Evolutionary conservation across 1,140 invertebrate species (phyloP), one percentile per base, ranked within the genome.

Genomic region (Papilio machaon): DNA sequence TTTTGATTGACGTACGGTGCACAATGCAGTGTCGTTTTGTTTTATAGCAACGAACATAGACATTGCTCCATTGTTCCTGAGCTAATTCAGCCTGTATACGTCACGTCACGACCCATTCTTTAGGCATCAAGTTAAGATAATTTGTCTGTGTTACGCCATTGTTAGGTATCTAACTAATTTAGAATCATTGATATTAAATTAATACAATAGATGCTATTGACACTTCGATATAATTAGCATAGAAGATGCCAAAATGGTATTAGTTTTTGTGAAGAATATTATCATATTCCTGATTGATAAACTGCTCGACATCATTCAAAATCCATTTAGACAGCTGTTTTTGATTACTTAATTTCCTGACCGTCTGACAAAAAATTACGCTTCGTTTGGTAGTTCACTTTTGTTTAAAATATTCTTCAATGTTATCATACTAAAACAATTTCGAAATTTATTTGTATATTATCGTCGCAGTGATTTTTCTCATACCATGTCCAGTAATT

Each of bases 11-110:
- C 77, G 60, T 73, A 47, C 58, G 46, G 60, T 46, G 58, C 80
- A 82, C 81, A 82, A 84, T 82, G 80, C 15, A 64, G 43, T 49
- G 76, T 82, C 83, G 82, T 80, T 83, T 64, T 82, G 35, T 81
- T 81, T 84, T 84, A 84, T 84, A 73, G 82, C 75, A 82, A 82
- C 80, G 80, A 60, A 74, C 47, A 73, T 43, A 52, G 60, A 58
- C 52, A 74, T 79, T 79, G 64, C 64, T 70, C 76, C 75, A 83
- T 83, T 83, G 82, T 83, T 73, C 38, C 75, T 80, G 70, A 43
- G 46, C 47, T 30, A 19, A 52, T 47, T 30, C 43, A 30, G 43
- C 13, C 47, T 52, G 46, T 76, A 15, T 15, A 54, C 74, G 43
- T 76, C 19, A 76, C 73, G n/a, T 8, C 11, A 47, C 13, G 19